Conservation (phyloP, 1,140 invertebrate genomes). For the Zaprionus capensis region DNA sequence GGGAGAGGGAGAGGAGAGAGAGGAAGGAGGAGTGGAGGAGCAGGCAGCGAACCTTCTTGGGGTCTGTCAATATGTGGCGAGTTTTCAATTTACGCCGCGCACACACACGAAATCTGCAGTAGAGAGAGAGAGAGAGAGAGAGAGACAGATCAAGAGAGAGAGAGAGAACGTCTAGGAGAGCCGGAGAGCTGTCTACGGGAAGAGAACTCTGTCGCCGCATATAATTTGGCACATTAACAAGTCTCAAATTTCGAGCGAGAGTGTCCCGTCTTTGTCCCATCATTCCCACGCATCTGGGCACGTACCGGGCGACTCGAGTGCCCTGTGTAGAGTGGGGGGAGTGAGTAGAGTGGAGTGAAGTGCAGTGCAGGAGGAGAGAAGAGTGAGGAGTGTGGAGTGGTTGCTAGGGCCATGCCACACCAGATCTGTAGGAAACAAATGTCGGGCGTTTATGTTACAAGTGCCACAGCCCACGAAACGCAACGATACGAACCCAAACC, state of each 20-base stretch:
- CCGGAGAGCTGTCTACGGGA: background rate
- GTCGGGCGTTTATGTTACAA: constrained; percentile 77
- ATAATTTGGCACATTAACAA: constrained; percentile 76
- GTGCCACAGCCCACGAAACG: constrained; percentile 58
- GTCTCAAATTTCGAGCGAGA: constrained; percentile 68
- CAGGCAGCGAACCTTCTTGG: background rate
- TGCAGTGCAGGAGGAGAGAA: constrained; percentile 14
- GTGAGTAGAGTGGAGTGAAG: background rate
- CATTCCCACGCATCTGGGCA: constrained; percentile 82
- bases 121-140: no score
- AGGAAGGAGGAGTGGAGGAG: background rate
- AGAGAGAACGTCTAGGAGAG: background rate
- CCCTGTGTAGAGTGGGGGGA: background rate
- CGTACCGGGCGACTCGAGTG: constrained; percentile 67
- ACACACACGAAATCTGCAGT: background rate
- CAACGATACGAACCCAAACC: no score
- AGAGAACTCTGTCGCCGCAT: constrained; percentile 61
- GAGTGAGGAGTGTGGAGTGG: constrained; percentile 21
- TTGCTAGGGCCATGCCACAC: constrained; percentile 28
- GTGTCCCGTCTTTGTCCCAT: constrained; percentile 46
- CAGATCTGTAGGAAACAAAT: constrained; percentile 68
- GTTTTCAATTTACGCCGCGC: constrained; percentile 58
- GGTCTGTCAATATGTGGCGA: constrained; percentile 33
- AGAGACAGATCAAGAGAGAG: background rate
- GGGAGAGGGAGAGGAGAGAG: constrained; percentile 4